Evolutionary conservation across 2,113 vertebrate genomes (phyloP), one percentile per base, ranked within the genome.

Genomic region (Carassius auratus): DNA sequence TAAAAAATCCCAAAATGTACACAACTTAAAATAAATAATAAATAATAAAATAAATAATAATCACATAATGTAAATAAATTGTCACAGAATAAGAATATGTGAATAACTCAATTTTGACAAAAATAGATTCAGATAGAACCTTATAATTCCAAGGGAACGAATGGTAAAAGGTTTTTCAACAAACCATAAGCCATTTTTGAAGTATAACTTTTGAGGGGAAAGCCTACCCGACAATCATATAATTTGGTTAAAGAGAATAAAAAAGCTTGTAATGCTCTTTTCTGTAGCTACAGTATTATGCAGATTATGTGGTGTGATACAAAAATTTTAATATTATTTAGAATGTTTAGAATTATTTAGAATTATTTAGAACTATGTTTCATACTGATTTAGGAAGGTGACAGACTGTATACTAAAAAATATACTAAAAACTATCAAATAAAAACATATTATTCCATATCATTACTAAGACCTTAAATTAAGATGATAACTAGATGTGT

Each of bases 151-250:
- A 26, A 26, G 26, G 26, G 26, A 1, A 26, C 26, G 26, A 26
- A 26, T 66, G 42, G 64, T 45, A 81, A 84, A 86, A 86, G 80
- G 45, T 26, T 78, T 89, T 89, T 85, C 87, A 86, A 86, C 69
- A 77, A 21, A 2, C 10, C 7, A 76, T 23, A 26, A 45, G 59
- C 21, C 2, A 75, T 23, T 83, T 84, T 82, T 88, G 30, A 76
- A 84, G 74, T 71, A 71, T 59, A 89, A 87, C 85, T 90, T 90
- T 90, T 36, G 3, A 82, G 21, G 38, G 48, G 13, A 83, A 73
- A 78, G 17, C 36, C 76, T 86, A 86, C 76, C 48, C n/a, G 26
- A 26, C 78, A 71, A 66, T 73, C 42, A 38, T 15, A 66, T 21
- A 9, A 38, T 33, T 9, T 15, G 13, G 62, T 66, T 6, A 14